Evolutionary conservation across 2,888 invertebrate genomes (phyloP).

Genomic region (Leptogaster cylindrica): DNA sequence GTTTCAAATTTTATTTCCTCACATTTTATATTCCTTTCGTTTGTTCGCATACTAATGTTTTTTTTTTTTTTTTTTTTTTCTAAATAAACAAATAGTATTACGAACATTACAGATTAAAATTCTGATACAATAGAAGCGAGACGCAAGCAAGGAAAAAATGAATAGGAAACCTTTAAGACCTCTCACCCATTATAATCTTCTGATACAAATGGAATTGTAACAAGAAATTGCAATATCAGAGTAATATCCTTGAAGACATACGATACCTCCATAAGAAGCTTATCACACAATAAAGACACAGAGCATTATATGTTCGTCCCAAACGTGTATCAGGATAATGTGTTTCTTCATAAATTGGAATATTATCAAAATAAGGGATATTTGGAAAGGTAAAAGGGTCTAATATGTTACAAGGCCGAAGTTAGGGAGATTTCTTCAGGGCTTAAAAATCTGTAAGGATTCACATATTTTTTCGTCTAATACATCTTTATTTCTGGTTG

Average conservation of each 20-base stretch:
- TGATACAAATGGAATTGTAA: conserved; percentile 4
- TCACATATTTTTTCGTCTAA: conserved; percentile 15
- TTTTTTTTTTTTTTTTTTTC: too few species aligned
- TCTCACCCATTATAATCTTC: too few species aligned
- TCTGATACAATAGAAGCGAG: too few species aligned
- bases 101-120: too few species aligned
- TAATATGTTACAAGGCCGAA: conserved; percentile 25
- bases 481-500: too few species aligned
- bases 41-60: too few species aligned
- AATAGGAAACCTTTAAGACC: too few species aligned
- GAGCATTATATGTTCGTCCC: neutral
- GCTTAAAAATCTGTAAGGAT: conserved; percentile 8
- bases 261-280: conserved; percentile 19
- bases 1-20: too few species aligned
- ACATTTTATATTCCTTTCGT: too few species aligned
- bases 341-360: conserved; percentile 21
- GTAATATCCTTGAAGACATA: neutral
- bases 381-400: conserved; percentile 27
- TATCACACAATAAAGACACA: conserved; percentile 22
- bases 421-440: conserved; percentile 14
- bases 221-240: conserved; percentile 20
- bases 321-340: neutral
- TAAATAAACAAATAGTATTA: too few species aligned
- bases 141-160: too few species aligned
- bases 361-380: conserved; percentile 34